Evolutionary conservation across 1,140 invertebrate species (phyloP).

Genomic region (Amyelois transitella): DNA sequence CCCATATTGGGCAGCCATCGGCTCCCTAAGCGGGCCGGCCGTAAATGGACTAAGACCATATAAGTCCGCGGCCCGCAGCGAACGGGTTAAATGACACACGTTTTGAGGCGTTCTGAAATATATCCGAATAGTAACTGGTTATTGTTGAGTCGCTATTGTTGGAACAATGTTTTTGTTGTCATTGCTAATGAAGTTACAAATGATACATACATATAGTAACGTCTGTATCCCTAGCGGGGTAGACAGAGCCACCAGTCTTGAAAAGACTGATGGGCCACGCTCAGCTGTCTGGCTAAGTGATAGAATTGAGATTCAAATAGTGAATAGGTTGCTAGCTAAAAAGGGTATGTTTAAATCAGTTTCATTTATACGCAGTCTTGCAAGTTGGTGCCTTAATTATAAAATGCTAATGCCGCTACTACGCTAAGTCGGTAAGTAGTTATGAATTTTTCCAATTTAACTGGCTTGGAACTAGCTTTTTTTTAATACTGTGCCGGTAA

Average conservation of each 20-base stretch:
- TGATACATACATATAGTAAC: too few species aligned
- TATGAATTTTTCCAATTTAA: conserved; percentile 37
- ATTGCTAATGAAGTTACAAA: background rate
- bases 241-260: too few species aligned
- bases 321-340: background rate
- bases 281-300: too few species aligned
- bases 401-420: conserved; percentile 28
- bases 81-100: conserved; percentile 34
- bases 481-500: background rate
- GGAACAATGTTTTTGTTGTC: background rate
- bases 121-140: background rate
- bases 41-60: conserved; percentile 41
- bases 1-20: conserved; percentile 29
- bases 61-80: conserved; percentile 30
- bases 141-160: too few species aligned
- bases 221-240: too few species aligned
- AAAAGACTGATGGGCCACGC: too few species aligned
- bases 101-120: conserved; percentile 26
- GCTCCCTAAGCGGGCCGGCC: conserved; percentile 29
- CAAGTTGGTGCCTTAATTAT: conserved; percentile 2
- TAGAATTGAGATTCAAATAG: too few species aligned
- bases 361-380: background rate
- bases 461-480: conserved; percentile 7
- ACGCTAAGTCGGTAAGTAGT: conserved; percentile 24
- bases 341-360: background rate